These are phyloP conservation scores for Galerucella nymphaeae DNA, from an alignment of 2,888 invertebrate species.

Conservation along the genomic window DNA sequence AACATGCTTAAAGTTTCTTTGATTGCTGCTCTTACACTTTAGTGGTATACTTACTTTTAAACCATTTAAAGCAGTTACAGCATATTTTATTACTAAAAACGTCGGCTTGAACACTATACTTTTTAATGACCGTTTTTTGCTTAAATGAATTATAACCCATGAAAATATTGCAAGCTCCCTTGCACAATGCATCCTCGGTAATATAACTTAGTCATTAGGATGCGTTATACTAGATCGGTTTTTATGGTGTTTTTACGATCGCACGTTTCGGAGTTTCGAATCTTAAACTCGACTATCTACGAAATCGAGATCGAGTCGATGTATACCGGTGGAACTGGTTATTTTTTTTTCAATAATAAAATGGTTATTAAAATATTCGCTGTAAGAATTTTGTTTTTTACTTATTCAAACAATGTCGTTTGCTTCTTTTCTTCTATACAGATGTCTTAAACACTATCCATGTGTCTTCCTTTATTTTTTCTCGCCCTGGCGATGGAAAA, in stretches of 20 bases:
- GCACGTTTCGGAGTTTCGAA: conserved; percentile 53
- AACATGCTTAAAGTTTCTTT: conserved; percentile 35
- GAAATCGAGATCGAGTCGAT: conserved; percentile 54
- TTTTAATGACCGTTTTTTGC: conserved; percentile 42
- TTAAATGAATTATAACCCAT: conserved; percentile 46
- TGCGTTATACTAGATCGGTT: conserved; percentile 60
- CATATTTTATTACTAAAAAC: conserved; percentile 43
- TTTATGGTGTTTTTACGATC: conserved; percentile 60
- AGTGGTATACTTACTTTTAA: conserved; percentile 31
- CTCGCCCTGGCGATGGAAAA: too few relatives aligned
- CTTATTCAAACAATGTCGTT: too few relatives aligned
- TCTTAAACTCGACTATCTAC: conserved; percentile 49
- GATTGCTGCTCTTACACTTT: conserved; percentile 33
- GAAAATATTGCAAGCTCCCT: conserved; percentile 53
- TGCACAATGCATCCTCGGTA: conserved; percentile 54
- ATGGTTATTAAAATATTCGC: not conserved
- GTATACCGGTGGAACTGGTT: conserved; percentile 42
- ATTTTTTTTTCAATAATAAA: not conserved
- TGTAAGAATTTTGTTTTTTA: not conserved
- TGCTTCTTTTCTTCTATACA: too few relatives aligned
- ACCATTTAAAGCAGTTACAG: conserved; percentile 35
- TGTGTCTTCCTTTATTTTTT: too few relatives aligned
- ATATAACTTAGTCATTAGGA: conserved; percentile 59
- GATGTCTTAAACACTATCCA: too few relatives aligned
- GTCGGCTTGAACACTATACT: conserved; percentile 38